phyloP scores from a whole-genome alignment of 2,113 vertebrate genomes.

The Poicephalus gulielmi region DNA sequence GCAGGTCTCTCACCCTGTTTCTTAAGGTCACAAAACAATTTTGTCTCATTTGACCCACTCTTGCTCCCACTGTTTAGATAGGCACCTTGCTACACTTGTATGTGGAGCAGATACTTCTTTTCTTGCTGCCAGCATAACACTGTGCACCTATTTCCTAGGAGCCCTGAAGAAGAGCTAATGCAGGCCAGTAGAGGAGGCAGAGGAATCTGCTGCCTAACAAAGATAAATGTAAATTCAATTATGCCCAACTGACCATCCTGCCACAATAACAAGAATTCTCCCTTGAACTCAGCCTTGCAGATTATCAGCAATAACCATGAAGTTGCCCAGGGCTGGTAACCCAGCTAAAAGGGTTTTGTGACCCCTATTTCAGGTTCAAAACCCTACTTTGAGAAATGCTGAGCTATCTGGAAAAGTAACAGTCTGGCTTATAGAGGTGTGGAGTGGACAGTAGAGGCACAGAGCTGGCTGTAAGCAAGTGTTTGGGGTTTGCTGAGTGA shows the following conservation, averaged over 20 bases:
- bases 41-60: not conserved
- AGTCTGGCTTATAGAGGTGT: not conserved
- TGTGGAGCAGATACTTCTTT: not conserved
- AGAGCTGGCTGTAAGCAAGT: not conserved
- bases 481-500: not conserved
- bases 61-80: not conserved
- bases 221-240: slow-evolving; percentile 16
- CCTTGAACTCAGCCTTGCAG: not conserved
- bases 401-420: not conserved
- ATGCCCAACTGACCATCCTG: not conserved
- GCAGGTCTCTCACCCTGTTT: not conserved
- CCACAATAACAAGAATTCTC: not conserved
- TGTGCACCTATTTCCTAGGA: not conserved
- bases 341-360: not conserved
- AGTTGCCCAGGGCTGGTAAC: not conserved
- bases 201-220: not conserved
- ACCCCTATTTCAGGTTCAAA: slow-evolving; percentile 14
- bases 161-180: not conserved
- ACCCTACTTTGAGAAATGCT: not conserved
- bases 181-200: not conserved
- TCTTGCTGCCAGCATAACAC: not conserved
- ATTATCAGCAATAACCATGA: not conserved
- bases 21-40: not conserved
- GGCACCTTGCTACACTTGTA: not conserved
- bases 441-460: not conserved